Evolutionary conservation across 2,113 vertebrate genomes (phyloP).

Genomic region (Oncorhynchus tshawytscha): DNA sequence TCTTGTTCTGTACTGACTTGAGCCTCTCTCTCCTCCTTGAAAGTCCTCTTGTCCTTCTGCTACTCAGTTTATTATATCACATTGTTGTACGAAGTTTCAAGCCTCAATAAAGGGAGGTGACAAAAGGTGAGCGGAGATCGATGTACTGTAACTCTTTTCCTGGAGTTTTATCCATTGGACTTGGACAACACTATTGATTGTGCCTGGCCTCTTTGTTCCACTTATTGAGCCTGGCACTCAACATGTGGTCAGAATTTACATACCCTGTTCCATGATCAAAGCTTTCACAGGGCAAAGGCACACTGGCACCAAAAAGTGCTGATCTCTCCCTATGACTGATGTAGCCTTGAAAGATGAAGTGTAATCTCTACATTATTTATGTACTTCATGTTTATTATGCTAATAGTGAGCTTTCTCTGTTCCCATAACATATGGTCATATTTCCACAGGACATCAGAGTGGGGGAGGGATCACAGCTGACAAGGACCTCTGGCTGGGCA

Average conservation of each 20-base stretch:
- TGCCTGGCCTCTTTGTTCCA: slow-evolving; percentile 35
- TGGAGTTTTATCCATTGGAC: slow-evolving; percentile 4
- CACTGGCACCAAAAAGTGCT: slow-evolving; percentile 56
- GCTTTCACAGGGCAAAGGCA: slow-evolving; percentile 25
- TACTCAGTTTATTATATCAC: background rate
- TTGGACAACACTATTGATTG: slow-evolving; percentile 37
- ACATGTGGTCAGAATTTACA: slow-evolving; percentile 51
- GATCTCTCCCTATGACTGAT: slow-evolving; percentile 44
- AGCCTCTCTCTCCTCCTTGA: too few relatives aligned
- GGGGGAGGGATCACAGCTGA: slow-evolving; percentile 15
- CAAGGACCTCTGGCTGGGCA: slow-evolving; percentile 2
- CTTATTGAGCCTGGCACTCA: slow-evolving; percentile 47
- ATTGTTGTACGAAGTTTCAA: background rate
- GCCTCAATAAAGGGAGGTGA: background rate
- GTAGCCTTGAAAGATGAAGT: slow-evolving; percentile 48
- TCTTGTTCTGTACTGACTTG: too few relatives aligned
- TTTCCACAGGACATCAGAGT: slow-evolving; percentile 1
- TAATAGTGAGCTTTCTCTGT: slow-evolving; percentile 41
- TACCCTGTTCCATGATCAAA: slow-evolving; percentile 54
- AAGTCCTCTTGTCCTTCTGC: too few relatives aligned
- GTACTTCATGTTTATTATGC: slow-evolving; percentile 49
- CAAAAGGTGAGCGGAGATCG: slow-evolving; percentile 1
- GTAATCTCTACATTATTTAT: slow-evolving; percentile 61
- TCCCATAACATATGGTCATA: slow-evolving; percentile 35
- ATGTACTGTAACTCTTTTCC: slow-evolving; percentile 13